Evolutionary conservation across 2,888 invertebrate species (phyloP).

Genomic region (Spicauda simplicius): DNA sequence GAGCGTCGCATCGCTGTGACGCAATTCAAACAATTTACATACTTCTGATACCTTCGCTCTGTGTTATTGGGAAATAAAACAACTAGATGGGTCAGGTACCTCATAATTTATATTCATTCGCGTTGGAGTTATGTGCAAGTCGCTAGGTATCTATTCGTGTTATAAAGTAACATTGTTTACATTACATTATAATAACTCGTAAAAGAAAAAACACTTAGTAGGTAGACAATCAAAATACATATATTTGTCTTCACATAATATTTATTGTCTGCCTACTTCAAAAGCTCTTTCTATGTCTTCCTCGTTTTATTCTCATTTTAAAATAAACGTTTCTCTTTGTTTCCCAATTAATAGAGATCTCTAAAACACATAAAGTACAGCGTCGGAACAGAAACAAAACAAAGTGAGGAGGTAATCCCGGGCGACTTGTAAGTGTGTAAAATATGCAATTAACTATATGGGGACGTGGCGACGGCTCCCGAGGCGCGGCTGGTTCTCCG

Average conservation of each 20-base stretch:
- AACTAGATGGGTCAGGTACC: neutral
- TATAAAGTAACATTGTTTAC: neutral
- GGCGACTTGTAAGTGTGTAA: conserved; percentile 4
- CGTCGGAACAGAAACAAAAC: conserved; percentile 15
- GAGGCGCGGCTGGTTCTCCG: conserved; percentile 4
- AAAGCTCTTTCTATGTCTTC: conserved; percentile 3
- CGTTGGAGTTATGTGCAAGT: neutral
- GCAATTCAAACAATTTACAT: conserved; percentile 4
- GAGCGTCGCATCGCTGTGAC: neutral
- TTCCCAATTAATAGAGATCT: conserved; percentile 21
- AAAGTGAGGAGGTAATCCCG: neutral
- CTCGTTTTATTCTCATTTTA: conserved; percentile 5
- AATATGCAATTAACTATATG: conserved; percentile 13
- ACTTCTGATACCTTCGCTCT: neutral
- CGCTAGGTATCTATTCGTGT: neutral
- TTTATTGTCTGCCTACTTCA: no score
- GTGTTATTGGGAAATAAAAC: conserved; percentile 1
- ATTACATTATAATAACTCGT: neutral
- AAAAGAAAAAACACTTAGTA: neutral
- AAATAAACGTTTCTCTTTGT: conserved; percentile 11
- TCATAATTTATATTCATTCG: neutral
- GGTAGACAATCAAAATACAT: no score
- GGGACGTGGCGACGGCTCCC: conserved; percentile 15
- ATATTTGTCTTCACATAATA: no score
- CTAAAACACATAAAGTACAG: neutral